Conservation (phyloP, 2,888 invertebrate species). For the Spodoptera picta region DNA sequence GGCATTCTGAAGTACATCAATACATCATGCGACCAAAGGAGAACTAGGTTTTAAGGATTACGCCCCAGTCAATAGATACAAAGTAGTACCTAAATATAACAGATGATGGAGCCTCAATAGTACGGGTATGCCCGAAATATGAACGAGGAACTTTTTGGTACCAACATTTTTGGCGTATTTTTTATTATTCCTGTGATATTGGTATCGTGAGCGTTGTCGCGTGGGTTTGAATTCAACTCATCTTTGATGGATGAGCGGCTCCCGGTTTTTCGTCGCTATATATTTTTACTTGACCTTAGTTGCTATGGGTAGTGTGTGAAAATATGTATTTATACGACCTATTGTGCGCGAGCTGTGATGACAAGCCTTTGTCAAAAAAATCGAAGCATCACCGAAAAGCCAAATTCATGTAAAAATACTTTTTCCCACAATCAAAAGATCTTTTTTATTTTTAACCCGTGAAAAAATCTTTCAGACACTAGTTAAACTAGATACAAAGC, state of each 20-base stretch:
- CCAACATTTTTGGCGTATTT: constrained; percentile 8
- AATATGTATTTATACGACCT: too few relatives aligned
- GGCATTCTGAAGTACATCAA: too few relatives aligned
- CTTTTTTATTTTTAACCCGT: too few relatives aligned
- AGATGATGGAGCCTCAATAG: neutral
- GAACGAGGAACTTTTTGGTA: constrained; percentile 5
- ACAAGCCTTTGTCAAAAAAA: too few relatives aligned
- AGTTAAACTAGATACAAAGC: neutral
- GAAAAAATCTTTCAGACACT: too few relatives aligned
- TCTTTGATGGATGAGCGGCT: constrained; percentile 33
- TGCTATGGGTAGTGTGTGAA: neutral
- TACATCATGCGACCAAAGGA: too few relatives aligned
- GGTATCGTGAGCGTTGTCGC: constrained; percentile 13
- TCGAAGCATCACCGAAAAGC: too few relatives aligned
- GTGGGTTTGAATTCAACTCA: constrained; percentile 36
- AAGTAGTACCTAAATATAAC: neutral
- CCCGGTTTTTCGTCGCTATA: constrained; percentile 1
- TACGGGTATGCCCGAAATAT: constrained; percentile 1
- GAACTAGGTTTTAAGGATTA: too few relatives aligned
- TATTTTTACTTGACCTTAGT: constrained; percentile 17
- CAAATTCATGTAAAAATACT: too few relatives aligned
- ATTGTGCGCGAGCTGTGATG: too few relatives aligned
- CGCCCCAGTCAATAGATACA: too few relatives aligned
- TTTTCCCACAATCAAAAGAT: too few relatives aligned
- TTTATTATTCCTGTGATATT: constrained; percentile 29